Conservation (phyloP, 1,140 invertebrate genomes). For the Linepithema humile region DNA sequence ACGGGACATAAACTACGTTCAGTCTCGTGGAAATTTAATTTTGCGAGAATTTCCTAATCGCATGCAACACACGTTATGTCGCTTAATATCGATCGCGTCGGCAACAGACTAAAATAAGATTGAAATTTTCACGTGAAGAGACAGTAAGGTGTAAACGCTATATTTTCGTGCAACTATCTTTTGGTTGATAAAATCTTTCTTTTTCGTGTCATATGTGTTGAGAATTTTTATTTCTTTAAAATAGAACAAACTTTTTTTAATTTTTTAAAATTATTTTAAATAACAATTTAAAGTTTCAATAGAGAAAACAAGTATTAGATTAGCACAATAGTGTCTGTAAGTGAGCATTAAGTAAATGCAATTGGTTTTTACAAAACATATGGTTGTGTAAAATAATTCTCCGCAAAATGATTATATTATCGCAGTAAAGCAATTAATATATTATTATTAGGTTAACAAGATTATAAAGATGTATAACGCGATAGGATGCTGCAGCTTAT, state of each 20-base stretch:
- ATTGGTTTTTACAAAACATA: conserved; percentile 7
- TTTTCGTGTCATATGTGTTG: too few species aligned
- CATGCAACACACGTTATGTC: conserved; percentile 19
- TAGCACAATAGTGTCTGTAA: neutral
- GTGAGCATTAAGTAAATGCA: neutral
- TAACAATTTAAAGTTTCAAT: neutral
- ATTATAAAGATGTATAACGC: conserved; percentile 4
- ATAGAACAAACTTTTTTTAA: neutral
- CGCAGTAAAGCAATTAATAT: conserved; percentile 24
- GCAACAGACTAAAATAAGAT: conserved; percentile 27
- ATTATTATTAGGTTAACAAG: conserved; percentile 12
- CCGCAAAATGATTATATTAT: conserved; percentile 15
- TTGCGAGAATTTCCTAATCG: conserved; percentile 54
- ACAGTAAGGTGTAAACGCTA: neutral
- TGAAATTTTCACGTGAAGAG: conserved; percentile 28
- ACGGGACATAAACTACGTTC: conserved; percentile 35
- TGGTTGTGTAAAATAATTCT: conserved; percentile 10
- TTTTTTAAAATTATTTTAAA: neutral
- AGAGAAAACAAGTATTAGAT: neutral
- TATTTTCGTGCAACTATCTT: conserved; percentile 10
- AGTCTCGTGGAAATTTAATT: conserved; percentile 56
- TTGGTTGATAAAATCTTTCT: neutral
- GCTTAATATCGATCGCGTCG: conserved; percentile 31
- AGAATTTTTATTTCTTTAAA: neutral
- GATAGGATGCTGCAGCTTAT: neutral